Evolutionary conservation across 2,888 invertebrate species (phyloP).

Genomic region (Monopis laevigella): DNA sequence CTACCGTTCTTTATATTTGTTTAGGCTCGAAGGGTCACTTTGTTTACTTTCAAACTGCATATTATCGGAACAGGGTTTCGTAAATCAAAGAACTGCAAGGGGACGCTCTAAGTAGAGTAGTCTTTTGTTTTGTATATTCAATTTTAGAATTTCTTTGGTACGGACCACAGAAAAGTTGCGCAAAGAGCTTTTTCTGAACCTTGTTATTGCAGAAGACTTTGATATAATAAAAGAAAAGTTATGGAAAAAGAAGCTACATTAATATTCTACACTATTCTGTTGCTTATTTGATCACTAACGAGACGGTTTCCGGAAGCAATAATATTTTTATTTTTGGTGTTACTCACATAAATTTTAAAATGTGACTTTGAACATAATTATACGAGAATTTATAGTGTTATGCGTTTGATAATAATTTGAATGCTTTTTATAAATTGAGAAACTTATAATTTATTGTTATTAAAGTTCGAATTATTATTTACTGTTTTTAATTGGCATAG

Average conservation of each 20-base stretch:
- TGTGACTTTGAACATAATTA: conserved; percentile 23
- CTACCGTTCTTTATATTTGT: conserved; percentile 39
- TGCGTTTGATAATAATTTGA: too few relatives aligned
- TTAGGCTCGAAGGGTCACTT: conserved; percentile 34
- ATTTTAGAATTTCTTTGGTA: conserved; percentile 27
- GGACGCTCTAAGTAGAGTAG: conserved; percentile 45
- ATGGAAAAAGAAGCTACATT: conserved; percentile 37
- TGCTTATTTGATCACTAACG: conserved; percentile 51
- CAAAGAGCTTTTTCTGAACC: conserved; percentile 31
- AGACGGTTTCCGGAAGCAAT: conserved; percentile 50
- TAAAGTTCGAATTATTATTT: too few relatives aligned
- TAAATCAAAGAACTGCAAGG: conserved; percentile 46
- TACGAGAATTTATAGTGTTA: conserved; percentile 20
- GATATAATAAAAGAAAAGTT: conserved; percentile 41
- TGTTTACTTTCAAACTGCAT: conserved; percentile 28
- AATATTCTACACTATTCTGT: conserved; percentile 42
- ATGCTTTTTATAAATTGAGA: too few relatives aligned
- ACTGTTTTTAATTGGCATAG: too few relatives aligned
- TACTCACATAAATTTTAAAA: conserved; percentile 34
- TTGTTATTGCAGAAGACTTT: conserved; percentile 36
- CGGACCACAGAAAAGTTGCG: conserved; percentile 19
- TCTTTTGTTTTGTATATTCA: conserved; percentile 25
- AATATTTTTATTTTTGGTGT: conserved; percentile 42
- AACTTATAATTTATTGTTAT: too few relatives aligned
- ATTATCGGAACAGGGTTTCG: conserved; percentile 31